Conservation (phyloP, 35 echinoderm and acorn worm genomes). For the Ptychodera flava region DNA sequence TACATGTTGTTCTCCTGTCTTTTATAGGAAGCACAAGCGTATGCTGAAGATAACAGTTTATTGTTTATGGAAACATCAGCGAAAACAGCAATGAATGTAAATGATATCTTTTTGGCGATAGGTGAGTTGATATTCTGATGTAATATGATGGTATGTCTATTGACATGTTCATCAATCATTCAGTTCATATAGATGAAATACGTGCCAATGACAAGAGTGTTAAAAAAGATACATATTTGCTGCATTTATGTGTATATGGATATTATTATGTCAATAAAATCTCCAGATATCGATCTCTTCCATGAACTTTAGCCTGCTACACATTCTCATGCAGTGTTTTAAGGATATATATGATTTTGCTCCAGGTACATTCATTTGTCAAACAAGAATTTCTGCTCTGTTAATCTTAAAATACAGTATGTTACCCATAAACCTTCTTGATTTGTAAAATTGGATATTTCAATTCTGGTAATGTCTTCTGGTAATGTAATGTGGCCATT, state of each 20-base stretch:
- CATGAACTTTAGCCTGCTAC: neutral
- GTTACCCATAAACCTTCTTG: no score
- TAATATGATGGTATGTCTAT: no score
- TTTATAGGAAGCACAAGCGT: constrained; percentile 93
- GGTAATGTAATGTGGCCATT: no score
- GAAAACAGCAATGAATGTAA: constrained; percentile 99
- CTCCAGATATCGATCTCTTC: neutral
- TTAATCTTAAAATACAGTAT: no score
- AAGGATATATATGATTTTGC: no score
- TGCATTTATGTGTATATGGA: neutral
- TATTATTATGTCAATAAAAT: no score
- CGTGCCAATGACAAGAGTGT: neutral
- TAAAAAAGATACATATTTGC: neutral
- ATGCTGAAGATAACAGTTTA: constrained; percentile 98
- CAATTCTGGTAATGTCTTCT: no score
- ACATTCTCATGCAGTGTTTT: no score
- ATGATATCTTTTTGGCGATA: constrained; percentile 99
- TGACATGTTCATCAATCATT: neutral
- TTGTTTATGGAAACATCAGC: constrained; percentile 99
- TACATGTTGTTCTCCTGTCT: no score
- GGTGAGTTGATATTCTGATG: constrained; percentile 29
- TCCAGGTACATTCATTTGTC: no score
- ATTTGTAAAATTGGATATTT: no score
- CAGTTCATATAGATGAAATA: neutral
- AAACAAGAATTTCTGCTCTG: no score